A percentile compares a stretch with the other conserved stretches of the same genome.
Conservation (phyloP, 1,140 invertebrate species). For the Eriocheir sinensis region DNA sequence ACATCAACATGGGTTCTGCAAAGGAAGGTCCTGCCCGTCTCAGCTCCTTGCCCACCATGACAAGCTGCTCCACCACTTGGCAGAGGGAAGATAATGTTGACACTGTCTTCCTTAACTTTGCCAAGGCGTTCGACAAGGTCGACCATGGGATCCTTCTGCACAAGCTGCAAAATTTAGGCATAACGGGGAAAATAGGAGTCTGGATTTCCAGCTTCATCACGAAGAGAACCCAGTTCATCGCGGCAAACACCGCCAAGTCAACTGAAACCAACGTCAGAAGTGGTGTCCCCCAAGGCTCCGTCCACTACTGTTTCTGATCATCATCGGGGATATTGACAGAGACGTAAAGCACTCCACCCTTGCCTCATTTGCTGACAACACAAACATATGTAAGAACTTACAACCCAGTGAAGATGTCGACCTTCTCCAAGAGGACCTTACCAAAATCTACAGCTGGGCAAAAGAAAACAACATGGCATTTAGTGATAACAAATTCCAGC, state of each 20-base stretch:
- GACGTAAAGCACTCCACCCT: neutral
- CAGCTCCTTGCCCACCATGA: conserved; percentile 8
- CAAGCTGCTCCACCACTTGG: conserved; percentile 1
- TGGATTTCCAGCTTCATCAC: conserved; percentile 39
- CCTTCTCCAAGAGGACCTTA: neutral
- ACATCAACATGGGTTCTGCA: conserved; percentile 41
- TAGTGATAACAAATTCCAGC: conserved; percentile 5
- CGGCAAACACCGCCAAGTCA: neutral
- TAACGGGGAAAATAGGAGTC: neutral
- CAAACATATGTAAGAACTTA: too few relatives aligned
- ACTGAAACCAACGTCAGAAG: neutral
- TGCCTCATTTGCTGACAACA: conserved; percentile 34
- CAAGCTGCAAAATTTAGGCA: neutral
- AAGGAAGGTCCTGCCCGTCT: conserved; percentile 33
- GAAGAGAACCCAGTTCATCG: neutral
- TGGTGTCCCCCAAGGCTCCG: conserved; percentile 58
- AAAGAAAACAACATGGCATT: conserved; percentile 30
- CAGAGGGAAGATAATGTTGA: conserved; percentile 37
- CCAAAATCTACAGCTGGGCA: neutral
- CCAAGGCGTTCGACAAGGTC: conserved; percentile 31
- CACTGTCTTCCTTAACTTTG: conserved; percentile 34
- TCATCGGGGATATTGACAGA: conserved; percentile 36
- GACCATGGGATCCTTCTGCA: conserved; percentile 36
- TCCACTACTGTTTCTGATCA: conserved; percentile 35
- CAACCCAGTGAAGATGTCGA: too few relatives aligned